Percentiles rank a stretch among this genome's conserved stretches.
Evolutionary conservation across 2,113 vertebrate species (phyloP).

Genomic region (Mobula birostris): DNA sequence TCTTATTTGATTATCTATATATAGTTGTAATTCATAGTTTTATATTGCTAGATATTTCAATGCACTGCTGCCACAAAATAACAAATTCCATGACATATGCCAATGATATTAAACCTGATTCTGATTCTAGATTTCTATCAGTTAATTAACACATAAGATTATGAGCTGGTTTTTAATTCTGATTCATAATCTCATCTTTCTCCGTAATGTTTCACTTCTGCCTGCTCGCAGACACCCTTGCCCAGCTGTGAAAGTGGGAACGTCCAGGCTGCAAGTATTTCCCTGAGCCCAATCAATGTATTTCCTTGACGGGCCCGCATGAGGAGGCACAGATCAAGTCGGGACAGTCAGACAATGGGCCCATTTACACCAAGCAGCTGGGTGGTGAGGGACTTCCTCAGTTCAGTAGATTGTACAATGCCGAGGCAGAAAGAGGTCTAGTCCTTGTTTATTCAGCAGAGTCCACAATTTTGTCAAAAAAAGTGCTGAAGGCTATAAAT

Average conservation of each 20-base stretch:
- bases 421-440: not conserved
- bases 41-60: too few species aligned
- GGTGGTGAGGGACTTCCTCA: not conserved
- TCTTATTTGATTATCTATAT: too few species aligned
- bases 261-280: not conserved
- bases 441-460: not conserved
- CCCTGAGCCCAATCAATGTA: not conserved
- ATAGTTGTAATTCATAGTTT: too few species aligned
- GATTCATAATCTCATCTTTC: not conserved
- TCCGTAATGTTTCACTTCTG: not conserved
- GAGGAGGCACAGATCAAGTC: too few species aligned
- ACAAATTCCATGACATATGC: too few species aligned
- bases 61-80: too few species aligned
- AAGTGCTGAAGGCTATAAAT: not conserved
- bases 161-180: not conserved
- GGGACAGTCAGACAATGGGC: not conserved
- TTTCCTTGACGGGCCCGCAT: not conserved
- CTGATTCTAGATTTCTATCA: not conserved
- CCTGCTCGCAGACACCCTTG: too few species aligned
- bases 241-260: not conserved
- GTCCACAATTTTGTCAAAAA: not conserved
- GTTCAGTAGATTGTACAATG: not conserved
- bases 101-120: too few species aligned
- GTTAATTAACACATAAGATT: not conserved
- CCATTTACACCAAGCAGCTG: constrained; percentile 28